Evolutionary conservation across 1,140 invertebrate species (phyloP), one percentile per base, ranked within the genome.

Genomic region (Rhyzopertha dominica): DNA sequence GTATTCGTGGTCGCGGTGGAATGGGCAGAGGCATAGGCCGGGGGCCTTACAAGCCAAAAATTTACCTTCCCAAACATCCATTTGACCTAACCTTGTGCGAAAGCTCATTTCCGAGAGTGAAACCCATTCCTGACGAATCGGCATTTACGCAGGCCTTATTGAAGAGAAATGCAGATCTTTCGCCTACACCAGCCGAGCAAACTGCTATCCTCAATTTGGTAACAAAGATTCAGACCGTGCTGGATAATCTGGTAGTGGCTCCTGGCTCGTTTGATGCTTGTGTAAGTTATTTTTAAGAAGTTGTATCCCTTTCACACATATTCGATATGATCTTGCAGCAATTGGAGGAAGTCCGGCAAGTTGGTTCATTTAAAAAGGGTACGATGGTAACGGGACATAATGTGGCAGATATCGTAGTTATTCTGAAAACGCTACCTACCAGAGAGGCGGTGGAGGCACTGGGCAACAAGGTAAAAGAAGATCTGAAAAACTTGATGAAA

Each of bases 291-390:
- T 49, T 49, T 44, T 30, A 22, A 20, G 19, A 39, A n/a, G 10
- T 39, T 39, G 5, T 1, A 38, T 36, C 10, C 3, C 5, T 45
- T 1, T 43, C 10, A 16, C 35, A 2, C 8, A n/a, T n/a, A n/a
- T n/a, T n/a, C n/a, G n/a, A n/a, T n/a, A n/a, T 31, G 53, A 51
- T 42, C 38, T 58, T 58, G 67, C 66, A 95, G 90, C 90, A 96
- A 88, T 74, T 98, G 22, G 93, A 97, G 62, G 93, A 96, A 70
- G 90, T 96, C 0, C 75, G 93, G 9, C 90, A 95, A 73, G 93
- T 98, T 31, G 95, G 95, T 0, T 95, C 94, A 0, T 97, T 94
- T 60, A 98, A 98, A 67, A 98, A 98, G 68, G 95, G 94, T 0
- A 98, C 95, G 7, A 97, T 98, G 85, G 81, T 97, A 56, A 85